A percentile compares a stretch with the other conserved stretches of the same genome.
phyloP scores from a whole-genome alignment of 1,140 invertebrate species.

The Drosophila kurseongensis region DNA sequence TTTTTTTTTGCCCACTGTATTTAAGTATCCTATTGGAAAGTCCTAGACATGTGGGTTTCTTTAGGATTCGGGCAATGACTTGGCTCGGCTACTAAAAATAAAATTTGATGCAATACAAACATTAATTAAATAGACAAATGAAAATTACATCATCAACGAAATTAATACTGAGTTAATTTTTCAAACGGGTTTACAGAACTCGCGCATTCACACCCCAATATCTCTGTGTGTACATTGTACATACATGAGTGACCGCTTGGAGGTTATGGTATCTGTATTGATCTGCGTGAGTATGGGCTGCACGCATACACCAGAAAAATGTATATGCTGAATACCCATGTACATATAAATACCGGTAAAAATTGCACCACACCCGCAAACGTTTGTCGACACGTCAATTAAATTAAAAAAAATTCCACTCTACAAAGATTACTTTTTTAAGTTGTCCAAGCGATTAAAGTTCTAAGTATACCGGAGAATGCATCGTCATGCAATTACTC shows the following conservation, averaged over 20 bases:
- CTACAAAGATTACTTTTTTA: not conserved
- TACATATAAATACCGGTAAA: conserved; percentile 23
- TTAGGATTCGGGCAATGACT: conserved; percentile 23
- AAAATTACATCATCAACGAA: conserved; percentile 70
- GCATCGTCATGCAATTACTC: conserved; percentile 29
- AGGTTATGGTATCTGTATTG: conserved; percentile 45
- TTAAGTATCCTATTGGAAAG: not conserved
- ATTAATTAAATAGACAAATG: conserved; percentile 11
- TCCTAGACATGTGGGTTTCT: conserved; percentile 2
- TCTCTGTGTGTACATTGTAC: conserved; percentile 7
- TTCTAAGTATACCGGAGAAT: not conserved
- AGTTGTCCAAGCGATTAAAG: not conserved
- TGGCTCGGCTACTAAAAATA: conserved; percentile 30
- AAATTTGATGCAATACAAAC: not conserved
- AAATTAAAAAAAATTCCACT: conserved; percentile 36
- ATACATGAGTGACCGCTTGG: conserved; percentile 25
- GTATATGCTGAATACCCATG: conserved; percentile 1
- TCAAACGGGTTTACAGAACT: conserved; percentile 70
- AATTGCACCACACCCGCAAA: conserved; percentile 11
- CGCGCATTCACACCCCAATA: conserved; percentile 27
- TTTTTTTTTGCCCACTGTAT: not conserved
- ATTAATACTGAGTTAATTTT: conserved; percentile 61
- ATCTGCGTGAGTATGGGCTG: conserved; percentile 9
- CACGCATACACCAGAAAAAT: conserved; percentile 6
- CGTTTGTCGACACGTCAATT: conserved; percentile 32